Evolutionary conservation across 2,888 invertebrate genomes (phyloP).

Genomic region (Marasmarcha lunaedactyla): DNA sequence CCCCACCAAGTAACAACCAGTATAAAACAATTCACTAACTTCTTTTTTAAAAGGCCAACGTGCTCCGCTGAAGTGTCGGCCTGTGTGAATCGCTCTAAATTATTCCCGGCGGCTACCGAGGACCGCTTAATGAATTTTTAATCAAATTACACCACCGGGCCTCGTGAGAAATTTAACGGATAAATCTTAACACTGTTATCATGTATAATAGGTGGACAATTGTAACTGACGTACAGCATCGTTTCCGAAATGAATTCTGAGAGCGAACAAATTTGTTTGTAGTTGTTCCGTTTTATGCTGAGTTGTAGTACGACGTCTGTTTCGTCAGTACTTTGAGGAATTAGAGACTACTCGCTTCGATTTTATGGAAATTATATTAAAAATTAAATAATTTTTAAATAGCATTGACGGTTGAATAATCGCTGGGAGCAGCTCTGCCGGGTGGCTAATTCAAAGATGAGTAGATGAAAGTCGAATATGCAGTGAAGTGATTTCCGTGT

Average conservation of each 20-base stretch:
- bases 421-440: no score
- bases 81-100: constrained; percentile 64
- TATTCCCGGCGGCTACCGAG: constrained; percentile 57
- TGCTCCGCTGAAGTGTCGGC: constrained; percentile 38
- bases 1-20: no score
- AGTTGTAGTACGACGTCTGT: not conserved
- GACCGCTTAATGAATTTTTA: constrained; percentile 68
- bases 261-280: not conserved
- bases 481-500: no score
- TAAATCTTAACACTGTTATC: constrained; percentile 49
- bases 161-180: constrained; percentile 56
- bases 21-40: no score
- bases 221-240: constrained; percentile 16
- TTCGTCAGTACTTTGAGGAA: no score
- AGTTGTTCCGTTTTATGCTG: not conserved
- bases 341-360: no score
- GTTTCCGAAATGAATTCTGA: not conserved
- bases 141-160: constrained; percentile 57
- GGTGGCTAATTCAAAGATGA: no score
- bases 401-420: no score
- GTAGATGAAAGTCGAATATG: no score
- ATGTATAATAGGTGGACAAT: constrained; percentile 29
- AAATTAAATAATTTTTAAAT: no score
- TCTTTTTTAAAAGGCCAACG: not conserved
- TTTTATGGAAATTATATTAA: no score